Conservation (phyloP, 2,113 vertebrate genomes). For the Meleagris gallopavo region DNA sequence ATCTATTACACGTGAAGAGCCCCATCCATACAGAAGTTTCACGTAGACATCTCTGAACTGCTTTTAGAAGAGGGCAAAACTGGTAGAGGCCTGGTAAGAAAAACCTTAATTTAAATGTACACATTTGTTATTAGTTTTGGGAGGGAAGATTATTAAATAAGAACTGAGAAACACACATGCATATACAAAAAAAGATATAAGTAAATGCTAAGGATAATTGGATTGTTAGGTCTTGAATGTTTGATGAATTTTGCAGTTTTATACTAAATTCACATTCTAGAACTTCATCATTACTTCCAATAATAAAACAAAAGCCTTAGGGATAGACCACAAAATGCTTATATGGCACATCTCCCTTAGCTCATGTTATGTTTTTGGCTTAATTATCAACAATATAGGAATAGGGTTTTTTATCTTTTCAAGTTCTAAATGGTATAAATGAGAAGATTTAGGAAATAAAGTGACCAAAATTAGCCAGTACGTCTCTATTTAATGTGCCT, state of each 20-base stretch:
- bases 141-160: background rate
- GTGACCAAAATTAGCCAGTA: background rate
- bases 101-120: slow-evolving; percentile 21
- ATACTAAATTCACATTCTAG: background rate
- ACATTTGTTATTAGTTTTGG: background rate
- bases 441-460: background rate
- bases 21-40: slow-evolving; percentile 6
- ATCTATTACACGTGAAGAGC: slow-evolving; percentile 9
- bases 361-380: background rate
- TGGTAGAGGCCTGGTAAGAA: slow-evolving; percentile 39
- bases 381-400: background rate
- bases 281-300: background rate
- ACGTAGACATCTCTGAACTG: slow-evolving; percentile 25
- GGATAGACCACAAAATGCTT: background rate
- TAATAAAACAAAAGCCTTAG: background rate
- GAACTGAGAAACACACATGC: background rate
- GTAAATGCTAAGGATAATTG: background rate
- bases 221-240: background rate
- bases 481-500: background rate
- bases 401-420: background rate
- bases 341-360: fast-evolving
- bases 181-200: background rate
- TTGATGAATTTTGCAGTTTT: background rate
- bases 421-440: background rate
- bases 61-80: slow-evolving; percentile 47